Percentiles rank a stretch among this genome's conserved stretches.
phyloP scores from a whole-genome alignment of 2,797 vertebrate species.

The Amblyraja radiata region DNA sequence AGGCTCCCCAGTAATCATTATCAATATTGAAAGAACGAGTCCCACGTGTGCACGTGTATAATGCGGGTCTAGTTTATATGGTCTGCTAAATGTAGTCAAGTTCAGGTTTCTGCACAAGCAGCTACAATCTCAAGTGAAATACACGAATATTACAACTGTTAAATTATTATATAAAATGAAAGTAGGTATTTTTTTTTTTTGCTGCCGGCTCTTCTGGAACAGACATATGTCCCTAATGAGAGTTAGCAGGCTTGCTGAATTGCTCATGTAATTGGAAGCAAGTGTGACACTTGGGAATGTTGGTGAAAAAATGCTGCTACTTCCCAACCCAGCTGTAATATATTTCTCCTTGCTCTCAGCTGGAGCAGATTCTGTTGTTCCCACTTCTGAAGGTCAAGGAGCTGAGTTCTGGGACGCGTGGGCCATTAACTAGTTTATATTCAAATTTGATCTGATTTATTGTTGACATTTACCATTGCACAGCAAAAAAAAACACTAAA shows the following conservation, averaged over 20 bases:
- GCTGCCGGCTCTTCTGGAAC: neutral
- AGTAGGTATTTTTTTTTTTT: too few relatives aligned
- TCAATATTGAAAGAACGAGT: too few relatives aligned
- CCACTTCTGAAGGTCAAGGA: conserved; percentile 6
- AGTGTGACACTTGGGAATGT: neutral
- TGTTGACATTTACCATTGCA: neutral
- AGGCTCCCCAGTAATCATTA: too few relatives aligned
- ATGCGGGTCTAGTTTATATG: too few relatives aligned
- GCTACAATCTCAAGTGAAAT: neutral
- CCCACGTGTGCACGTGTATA: too few relatives aligned
- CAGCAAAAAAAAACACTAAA: neutral
- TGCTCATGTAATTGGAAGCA: conserved; percentile 1
- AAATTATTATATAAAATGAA: neutral
- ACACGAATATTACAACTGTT: neutral
- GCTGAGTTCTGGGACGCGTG: neutral
- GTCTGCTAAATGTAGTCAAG: too few relatives aligned
- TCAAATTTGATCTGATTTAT: neutral
- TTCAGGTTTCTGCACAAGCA: too few relatives aligned
- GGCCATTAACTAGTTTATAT: neutral
- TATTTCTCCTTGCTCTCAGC: neutral
- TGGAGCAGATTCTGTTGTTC: neutral
- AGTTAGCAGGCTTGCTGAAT: neutral
- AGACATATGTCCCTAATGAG: neutral
- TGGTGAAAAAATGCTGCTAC: neutral
- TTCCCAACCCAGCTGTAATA: neutral